A percentile compares a stretch with the other conserved stretches of the same genome.
phyloP scores from a whole-genome alignment of 2,888 invertebrate species.

The Drosophila robusta region DNA sequence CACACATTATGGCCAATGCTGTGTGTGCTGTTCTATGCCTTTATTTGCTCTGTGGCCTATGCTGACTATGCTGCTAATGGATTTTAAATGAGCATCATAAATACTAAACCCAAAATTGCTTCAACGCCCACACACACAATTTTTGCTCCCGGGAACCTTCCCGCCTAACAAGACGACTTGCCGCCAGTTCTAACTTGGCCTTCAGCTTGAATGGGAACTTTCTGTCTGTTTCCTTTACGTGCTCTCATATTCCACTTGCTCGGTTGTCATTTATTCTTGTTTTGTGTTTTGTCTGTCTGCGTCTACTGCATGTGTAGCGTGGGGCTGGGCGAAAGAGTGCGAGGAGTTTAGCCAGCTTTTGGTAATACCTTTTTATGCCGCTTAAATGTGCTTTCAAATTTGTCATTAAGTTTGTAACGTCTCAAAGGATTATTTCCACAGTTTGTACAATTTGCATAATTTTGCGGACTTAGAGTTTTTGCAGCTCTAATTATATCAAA shows the following conservation, averaged over 20 bases:
- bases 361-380: conserved; percentile 43
- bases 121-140: conserved; percentile 42
- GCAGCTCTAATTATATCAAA: neutral
- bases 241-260: conserved; percentile 55
- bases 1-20: conserved; percentile 41
- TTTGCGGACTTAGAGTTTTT: neutral
- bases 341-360: conserved; percentile 36
- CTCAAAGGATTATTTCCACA: conserved; percentile 25
- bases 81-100: conserved; percentile 85
- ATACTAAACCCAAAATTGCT: conserved; percentile 79
- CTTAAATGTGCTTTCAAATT: conserved; percentile 46
- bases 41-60: conserved; percentile 57
- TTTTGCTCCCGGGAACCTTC: neutral
- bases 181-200: conserved; percentile 36
- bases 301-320: conserved; percentile 13
- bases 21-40: conserved; percentile 29
- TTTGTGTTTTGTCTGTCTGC: conserved; percentile 34
- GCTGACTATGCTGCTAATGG: conserved; percentile 82
- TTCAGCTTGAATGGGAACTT: conserved; percentile 28
- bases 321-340: neutral
- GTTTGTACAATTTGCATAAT: conserved; percentile 37
- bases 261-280: conserved; percentile 69
- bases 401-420: conserved; percentile 47
- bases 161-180: conserved; percentile 8
- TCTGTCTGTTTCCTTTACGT: conserved; percentile 26